Percentiles rank a stretch among this genome's conserved stretches.
Conservation (phyloP, 1,140 invertebrate genomes). For the Pentalonia nigronervosa region DNA sequence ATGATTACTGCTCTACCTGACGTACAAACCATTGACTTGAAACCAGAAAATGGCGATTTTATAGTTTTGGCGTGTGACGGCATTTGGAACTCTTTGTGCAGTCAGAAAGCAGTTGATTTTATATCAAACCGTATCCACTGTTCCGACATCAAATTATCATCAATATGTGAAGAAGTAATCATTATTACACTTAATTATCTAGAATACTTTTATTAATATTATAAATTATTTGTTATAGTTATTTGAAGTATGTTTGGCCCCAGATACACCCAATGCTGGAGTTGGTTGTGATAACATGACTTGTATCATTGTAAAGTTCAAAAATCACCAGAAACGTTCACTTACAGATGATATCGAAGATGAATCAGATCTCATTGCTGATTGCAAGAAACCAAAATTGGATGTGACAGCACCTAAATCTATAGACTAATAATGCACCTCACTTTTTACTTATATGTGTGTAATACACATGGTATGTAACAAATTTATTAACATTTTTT, state of each 20-base stretch:
- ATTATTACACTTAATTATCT: not conserved
- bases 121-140: slow-evolving; percentile 74
- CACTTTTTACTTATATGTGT: not conserved
- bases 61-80: slow-evolving; percentile 98
- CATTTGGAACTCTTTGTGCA: slow-evolving; percentile 98
- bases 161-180: slow-evolving; percentile 91
- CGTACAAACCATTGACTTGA: slow-evolving; percentile 77
- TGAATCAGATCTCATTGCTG: not conserved
- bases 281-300: slow-evolving; percentile 99
- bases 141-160: slow-evolving; percentile 75
- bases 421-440: slow-evolving; percentile 9
- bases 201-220: slow-evolving; percentile 55
- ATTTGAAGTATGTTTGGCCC: slow-evolving; percentile 91
- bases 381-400: slow-evolving; percentile 25
- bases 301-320: slow-evolving; percentile 87
- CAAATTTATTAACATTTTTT: slow-evolving; percentile 32
- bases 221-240: slow-evolving; percentile 70
- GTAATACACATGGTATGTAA: not conserved
- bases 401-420: slow-evolving; percentile 20
- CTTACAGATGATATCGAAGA: not conserved
- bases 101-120: slow-evolving; percentile 93
- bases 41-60: slow-evolving; percentile 84
- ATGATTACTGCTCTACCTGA: slow-evolving; percentile 97
- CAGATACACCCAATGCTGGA: slow-evolving; percentile 90
- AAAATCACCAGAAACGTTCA: slow-evolving; percentile 62